Conservation (phyloP, 2,113 vertebrate species). For the Paramisgurnus dabryanus region DNA sequence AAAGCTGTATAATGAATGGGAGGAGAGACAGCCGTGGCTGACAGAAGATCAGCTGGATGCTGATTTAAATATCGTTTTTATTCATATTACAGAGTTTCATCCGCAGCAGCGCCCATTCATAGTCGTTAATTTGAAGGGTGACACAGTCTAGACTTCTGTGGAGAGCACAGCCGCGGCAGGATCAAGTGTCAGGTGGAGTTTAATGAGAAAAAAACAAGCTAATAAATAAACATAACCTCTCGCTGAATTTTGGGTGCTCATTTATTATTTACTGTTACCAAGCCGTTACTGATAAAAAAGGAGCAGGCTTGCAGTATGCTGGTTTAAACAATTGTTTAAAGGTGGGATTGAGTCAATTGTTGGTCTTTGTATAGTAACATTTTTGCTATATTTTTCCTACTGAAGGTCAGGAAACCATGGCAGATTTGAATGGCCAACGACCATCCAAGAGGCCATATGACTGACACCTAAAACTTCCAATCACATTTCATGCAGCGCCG, state of each 20-base stretch:
- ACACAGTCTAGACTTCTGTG: constrained; percentile 15
- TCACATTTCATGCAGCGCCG: too few species aligned
- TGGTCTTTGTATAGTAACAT: neutral
- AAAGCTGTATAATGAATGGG: constrained; percentile 38
- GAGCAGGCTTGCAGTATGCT: neutral
- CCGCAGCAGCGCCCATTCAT: constrained; percentile 16
- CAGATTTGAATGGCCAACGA: too few species aligned
- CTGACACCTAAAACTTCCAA: too few species aligned
- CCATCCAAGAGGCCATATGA: too few species aligned
- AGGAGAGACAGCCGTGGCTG: constrained; percentile 18
- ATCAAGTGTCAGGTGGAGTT: constrained; percentile 29
- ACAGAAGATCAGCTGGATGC: constrained; percentile 48
- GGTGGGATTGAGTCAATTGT: neutral
- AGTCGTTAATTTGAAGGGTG: constrained; percentile 41
- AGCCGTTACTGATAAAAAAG: neutral
- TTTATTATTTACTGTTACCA: constrained; percentile 37
- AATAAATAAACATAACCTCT: constrained; percentile 42
- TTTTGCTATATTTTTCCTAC: too few species aligned
- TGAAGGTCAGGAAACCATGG: too few species aligned
- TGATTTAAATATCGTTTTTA: constrained; percentile 44
- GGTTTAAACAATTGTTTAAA: constrained; percentile 7
- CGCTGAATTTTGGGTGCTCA: constrained; percentile 13
- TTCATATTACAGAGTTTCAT: constrained; percentile 43
- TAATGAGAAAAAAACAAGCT: constrained; percentile 17
- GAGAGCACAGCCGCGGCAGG: constrained; percentile 16